phyloP scores from a whole-genome alignment of 2,113 vertebrate species.

The Mormyrus iriodes region DNA sequence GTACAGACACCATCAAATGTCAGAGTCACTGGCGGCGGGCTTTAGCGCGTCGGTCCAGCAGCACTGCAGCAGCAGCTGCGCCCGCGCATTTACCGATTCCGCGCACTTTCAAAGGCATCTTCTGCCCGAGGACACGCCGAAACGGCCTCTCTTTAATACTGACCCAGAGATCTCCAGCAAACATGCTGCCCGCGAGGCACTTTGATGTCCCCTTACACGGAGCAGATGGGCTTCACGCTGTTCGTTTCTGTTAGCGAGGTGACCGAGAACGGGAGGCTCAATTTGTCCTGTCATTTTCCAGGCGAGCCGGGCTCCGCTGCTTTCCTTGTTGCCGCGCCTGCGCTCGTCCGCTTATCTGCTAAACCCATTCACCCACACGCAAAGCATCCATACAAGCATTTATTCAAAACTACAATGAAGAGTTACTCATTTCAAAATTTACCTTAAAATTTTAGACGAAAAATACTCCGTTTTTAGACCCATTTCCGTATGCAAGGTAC shows the following conservation, averaged over 20 bases:
- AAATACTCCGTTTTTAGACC: neutral
- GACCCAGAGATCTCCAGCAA: constrained; percentile 2
- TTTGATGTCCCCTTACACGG: constrained; percentile 13
- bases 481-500: neutral
- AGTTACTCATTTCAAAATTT: neutral
- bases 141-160: neutral
- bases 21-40: neutral
- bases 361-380: neutral
- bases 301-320: neutral
- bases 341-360: neutral
- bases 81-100: neutral
- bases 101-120: neutral
- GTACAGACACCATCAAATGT: neutral
- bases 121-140: neutral
- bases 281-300: constrained; percentile 5
- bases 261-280: neutral
- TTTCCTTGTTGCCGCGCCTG: neutral
- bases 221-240: constrained; percentile 6
- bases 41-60: neutral
- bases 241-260: constrained; percentile 1
- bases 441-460: neutral
- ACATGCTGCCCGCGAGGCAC: neutral
- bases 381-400: neutral
- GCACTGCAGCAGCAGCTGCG: neutral
- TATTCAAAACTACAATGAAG: neutral